A percentile compares a stretch with the other conserved stretches of the same genome.
These are phyloP conservation scores for Himantopus leucocephalus DNA, from an alignment of 2,113 vertebrate species.

Conservation along the genomic window DNA sequence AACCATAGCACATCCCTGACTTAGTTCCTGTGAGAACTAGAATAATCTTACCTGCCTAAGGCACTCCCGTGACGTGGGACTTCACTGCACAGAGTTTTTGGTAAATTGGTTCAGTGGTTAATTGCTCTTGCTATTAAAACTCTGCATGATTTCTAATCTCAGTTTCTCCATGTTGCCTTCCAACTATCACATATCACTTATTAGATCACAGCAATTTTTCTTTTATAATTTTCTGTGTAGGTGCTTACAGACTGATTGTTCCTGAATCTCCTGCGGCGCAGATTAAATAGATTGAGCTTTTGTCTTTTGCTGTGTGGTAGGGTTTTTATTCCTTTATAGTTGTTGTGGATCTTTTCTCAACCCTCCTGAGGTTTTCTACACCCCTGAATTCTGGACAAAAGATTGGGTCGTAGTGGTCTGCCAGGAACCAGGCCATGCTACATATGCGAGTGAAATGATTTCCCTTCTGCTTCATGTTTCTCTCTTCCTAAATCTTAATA, in stretches of 20 bases:
- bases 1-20: neutral
- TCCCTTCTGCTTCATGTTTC: neutral
- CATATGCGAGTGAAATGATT: neutral
- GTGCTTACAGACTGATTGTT: neutral
- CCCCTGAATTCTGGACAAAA: neutral
- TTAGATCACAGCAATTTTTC: neutral
- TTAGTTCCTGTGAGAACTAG: neutral
- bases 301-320: neutral
- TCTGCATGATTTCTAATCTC: neutral
- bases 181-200: neutral
- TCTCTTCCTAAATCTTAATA: neutral
- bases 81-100: neutral
- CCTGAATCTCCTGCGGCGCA: neutral
- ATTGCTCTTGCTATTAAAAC: neutral
- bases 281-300: neutral
- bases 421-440: neutral
- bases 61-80: neutral
- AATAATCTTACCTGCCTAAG: neutral
- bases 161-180: neutral
- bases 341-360: neutral
- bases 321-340: neutral
- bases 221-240: conserved; percentile 7
- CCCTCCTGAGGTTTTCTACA: neutral
- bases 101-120: neutral
- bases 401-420: neutral